Percentiles rank a stretch among this genome's conserved stretches.
Evolutionary conservation across 2,888 invertebrate genomes (phyloP).

Genomic region (Tuta absoluta): DNA sequence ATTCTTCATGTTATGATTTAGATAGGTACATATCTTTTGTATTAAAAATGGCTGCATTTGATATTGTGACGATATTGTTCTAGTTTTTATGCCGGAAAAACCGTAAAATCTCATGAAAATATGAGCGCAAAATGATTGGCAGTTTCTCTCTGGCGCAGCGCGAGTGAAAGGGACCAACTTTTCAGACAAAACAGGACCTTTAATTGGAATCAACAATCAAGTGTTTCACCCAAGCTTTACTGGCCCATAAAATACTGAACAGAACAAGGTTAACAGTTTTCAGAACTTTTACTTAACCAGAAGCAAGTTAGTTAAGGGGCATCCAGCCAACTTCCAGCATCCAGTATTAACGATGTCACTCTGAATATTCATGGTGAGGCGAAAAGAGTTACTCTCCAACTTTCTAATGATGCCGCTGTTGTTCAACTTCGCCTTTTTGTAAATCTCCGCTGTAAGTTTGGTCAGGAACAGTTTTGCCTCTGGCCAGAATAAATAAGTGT

Average conservation of each 20-base stretch:
- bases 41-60: no score
- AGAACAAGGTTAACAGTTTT: conserved; percentile 1
- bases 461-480: conserved; percentile 11
- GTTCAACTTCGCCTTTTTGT: conserved; percentile 22
- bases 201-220: not conserved
- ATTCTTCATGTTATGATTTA: no score
- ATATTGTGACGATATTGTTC: no score
- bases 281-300: conserved; percentile 12
- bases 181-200: no score
- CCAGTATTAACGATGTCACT: conserved; percentile 23
- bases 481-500: conserved; percentile 14
- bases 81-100: no score
- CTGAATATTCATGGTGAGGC: conserved; percentile 24
- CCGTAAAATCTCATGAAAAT: no score
- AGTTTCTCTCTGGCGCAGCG: no score
- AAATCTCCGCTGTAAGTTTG: conserved; percentile 15
- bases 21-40: no score
- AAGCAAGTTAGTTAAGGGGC: conserved; percentile 16
- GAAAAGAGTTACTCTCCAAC: conserved; percentile 19
- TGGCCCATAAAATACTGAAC: not conserved
- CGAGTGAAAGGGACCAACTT: no score
- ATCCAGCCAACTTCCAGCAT: conserved; percentile 17
- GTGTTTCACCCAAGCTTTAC: not conserved
- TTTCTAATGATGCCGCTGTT: conserved; percentile 21
- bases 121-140: no score